Percentiles rank a stretch among this genome's conserved stretches.
These are phyloP conservation scores for Oophaga pumilio DNA, from an alignment of 2,113 vertebrate genomes.

Conservation along the genomic window DNA sequence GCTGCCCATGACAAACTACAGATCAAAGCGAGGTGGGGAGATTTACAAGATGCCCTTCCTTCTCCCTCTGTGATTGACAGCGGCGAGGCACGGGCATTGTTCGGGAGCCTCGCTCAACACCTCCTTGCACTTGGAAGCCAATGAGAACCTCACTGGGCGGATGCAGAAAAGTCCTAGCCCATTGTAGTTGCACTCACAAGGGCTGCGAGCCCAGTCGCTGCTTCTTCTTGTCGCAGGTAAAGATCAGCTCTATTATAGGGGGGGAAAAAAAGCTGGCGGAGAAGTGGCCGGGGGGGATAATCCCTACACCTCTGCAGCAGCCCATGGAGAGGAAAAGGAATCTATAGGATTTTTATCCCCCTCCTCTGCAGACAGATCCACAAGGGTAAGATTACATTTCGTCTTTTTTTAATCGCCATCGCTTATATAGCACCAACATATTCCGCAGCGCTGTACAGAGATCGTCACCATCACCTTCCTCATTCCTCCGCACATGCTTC, in stretches of 20 bases:
- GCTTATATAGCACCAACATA: neutral
- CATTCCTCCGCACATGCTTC: neutral
- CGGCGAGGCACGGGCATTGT: neutral
- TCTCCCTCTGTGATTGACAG: slow-evolving; percentile 23
- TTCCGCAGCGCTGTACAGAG: neutral
- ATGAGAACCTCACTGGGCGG: slow-evolving; percentile 12
- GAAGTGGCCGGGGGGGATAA: slow-evolving; percentile 33
- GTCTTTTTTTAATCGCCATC: neutral
- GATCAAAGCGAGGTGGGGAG: slow-evolving; percentile 17
- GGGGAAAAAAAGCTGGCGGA: neutral
- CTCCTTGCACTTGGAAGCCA: slow-evolving; percentile 16
- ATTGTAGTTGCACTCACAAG: slow-evolving; percentile 40
- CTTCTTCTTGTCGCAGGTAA: slow-evolving; percentile 38
- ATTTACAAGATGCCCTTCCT: slow-evolving; percentile 11
- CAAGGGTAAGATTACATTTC: slow-evolving; percentile 44
- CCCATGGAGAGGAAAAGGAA: slow-evolving; percentile 74
- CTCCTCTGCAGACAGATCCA: slow-evolving; percentile 70
- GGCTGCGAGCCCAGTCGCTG: slow-evolving; percentile 53
- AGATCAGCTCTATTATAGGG: neutral
- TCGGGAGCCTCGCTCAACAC: neutral
- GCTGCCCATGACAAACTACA: slow-evolving; percentile 37
- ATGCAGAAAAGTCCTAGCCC: slow-evolving; percentile 20
- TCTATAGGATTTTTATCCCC: slow-evolving; percentile 67
- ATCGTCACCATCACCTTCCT: neutral
- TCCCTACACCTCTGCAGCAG: slow-evolving; percentile 36